These are phyloP conservation scores for Spialia ferax DNA, from an alignment of 2,888 invertebrate genomes.

Conservation along the genomic window DNA sequence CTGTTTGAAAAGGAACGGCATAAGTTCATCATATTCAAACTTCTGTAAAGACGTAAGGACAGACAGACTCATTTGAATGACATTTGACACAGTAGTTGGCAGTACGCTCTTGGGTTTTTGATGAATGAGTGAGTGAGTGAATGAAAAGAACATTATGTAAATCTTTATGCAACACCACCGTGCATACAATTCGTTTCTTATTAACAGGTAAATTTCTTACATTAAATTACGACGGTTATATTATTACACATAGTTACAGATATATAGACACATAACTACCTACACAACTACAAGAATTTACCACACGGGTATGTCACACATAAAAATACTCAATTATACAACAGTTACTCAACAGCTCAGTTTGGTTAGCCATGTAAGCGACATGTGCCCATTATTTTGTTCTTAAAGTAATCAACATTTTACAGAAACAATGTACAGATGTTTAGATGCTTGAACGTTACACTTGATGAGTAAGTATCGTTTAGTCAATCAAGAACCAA, in stretches of 20 bases:
- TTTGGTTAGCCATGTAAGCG: not conserved
- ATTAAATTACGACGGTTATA: constrained; percentile 14
- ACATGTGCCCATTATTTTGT: not conserved
- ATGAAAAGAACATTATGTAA: constrained; percentile 9
- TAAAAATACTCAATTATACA: not conserved
- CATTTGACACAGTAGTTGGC: constrained; percentile 5
- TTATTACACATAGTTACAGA: not conserved
- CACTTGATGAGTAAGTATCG: no score
- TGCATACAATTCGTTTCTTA: constrained; percentile 31
- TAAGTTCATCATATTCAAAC: constrained; percentile 9
- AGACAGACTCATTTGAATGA: constrained; percentile 6
- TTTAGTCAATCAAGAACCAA: no score
- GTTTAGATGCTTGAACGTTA: no score
- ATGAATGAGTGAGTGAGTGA: not conserved
- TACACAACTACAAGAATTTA: constrained; percentile 9
- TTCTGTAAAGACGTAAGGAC: not conserved
- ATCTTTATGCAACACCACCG: constrained; percentile 4
- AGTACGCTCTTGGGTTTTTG: not conserved
- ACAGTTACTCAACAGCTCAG: not conserved
- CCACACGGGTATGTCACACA: constrained; percentile 4
- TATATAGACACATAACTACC: not conserved
- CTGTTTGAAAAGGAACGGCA: constrained; percentile 1
- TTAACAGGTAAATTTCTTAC: constrained; percentile 6
- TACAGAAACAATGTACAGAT: not conserved
- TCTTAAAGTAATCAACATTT: not conserved